phyloP scores from a whole-genome alignment of 2,888 invertebrate genomes.

The Clostera curtula region DNA sequence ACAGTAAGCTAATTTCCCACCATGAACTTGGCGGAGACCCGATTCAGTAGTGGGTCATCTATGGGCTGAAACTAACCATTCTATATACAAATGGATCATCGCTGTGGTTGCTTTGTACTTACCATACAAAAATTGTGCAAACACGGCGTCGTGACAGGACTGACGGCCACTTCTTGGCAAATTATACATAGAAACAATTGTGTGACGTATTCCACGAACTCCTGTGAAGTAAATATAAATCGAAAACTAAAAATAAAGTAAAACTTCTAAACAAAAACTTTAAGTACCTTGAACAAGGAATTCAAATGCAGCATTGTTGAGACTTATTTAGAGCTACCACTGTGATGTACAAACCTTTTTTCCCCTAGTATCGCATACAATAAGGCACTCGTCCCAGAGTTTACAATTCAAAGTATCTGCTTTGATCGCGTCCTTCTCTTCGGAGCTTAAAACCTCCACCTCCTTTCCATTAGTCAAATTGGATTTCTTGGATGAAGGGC shows the following conservation, averaged over 20 bases:
- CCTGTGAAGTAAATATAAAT: conserved; percentile 37
- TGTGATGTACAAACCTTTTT: conserved; percentile 64
- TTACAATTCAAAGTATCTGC: conserved; percentile 77
- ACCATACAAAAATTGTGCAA: conserved; percentile 85
- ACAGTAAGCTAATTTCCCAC: too few species aligned
- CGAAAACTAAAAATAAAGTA: too few species aligned
- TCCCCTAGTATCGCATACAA: conserved; percentile 52
- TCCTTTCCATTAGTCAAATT: conserved; percentile 24
- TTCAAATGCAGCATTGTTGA: too few species aligned
- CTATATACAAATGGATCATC: too few species aligned
- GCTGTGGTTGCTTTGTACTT: too few species aligned
- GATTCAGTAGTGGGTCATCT: too few species aligned
- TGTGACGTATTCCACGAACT: conserved; percentile 77
- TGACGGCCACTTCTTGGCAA: conserved; percentile 82
- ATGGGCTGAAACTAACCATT: too few species aligned
- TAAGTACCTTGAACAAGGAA: too few species aligned
- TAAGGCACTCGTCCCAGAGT: conserved; percentile 80
- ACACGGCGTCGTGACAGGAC: conserved; percentile 84
- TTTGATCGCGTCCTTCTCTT: conserved; percentile 53
- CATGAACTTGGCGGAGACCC: too few species aligned
- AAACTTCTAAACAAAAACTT: too few species aligned
- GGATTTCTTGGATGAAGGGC: conserved; percentile 10
- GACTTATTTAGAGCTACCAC: too few species aligned
- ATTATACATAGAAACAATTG: conserved; percentile 85
- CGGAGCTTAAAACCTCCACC: conserved; percentile 24